Percentiles rank a stretch among this genome's conserved stretches.
Evolutionary conservation across 1,140 invertebrate species (phyloP).

Genomic region (Plectrocnemia conspersa): DNA sequence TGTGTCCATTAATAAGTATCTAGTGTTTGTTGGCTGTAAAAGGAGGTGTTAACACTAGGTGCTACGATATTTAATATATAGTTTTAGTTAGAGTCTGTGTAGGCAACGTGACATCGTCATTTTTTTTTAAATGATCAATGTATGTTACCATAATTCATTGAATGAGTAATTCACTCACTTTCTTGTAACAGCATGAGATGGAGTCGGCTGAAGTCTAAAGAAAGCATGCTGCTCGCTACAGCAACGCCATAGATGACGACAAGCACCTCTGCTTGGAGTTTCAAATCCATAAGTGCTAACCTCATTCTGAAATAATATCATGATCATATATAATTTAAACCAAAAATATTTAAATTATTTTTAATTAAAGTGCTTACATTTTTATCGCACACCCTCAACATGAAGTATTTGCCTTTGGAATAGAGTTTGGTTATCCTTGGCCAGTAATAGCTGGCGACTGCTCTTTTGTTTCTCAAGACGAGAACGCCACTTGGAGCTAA

Average conservation of each 20-base stretch:
- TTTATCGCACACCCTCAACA: conserved; percentile 91
- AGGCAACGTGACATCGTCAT: too few species aligned
- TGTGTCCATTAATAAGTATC: too few species aligned
- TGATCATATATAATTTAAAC: neutral
- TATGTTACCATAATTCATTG: too few species aligned
- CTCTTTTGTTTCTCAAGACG: conserved; percentile 90
- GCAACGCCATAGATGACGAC: conserved; percentile 98
- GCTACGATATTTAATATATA: too few species aligned
- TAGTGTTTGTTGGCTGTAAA: too few species aligned
- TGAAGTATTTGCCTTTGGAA: conserved; percentile 94
- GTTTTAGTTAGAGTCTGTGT: too few species aligned
- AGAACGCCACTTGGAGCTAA: conserved; percentile 96
- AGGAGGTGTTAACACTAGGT: too few species aligned
- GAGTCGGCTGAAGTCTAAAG: conserved; percentile 85
- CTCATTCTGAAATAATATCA: conserved; percentile 67
- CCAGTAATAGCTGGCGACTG: conserved; percentile 99
- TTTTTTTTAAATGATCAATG: too few species aligned
- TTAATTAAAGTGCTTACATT: conserved; percentile 73
- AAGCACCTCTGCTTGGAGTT: conserved; percentile 88
- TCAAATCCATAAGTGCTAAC: conserved; percentile 95
- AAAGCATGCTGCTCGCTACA: conserved; percentile 98
- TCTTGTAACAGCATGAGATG: conserved; percentile 45
- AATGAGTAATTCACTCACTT: conserved; percentile 15
- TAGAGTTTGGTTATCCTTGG: conserved; percentile 94
- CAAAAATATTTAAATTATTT: neutral